phyloP scores from a whole-genome alignment of 2,113 vertebrate species.

The Leptodactylus fuscus region DNA sequence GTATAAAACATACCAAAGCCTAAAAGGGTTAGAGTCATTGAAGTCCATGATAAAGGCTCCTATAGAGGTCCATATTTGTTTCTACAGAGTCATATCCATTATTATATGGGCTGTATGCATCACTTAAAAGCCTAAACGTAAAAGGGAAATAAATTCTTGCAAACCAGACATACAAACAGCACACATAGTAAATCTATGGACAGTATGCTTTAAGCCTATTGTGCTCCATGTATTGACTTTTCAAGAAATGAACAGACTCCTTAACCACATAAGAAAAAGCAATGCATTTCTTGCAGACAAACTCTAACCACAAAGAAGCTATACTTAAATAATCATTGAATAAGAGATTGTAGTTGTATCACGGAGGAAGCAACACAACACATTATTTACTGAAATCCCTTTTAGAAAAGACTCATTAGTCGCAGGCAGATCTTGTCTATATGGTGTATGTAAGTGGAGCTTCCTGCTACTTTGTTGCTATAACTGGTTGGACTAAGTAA shows the following conservation, averaged over 20 bases:
- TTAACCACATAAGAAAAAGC: constrained; percentile 25
- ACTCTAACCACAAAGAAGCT: constrained; percentile 22
- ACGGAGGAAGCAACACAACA: neutral
- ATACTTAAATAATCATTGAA: constrained; percentile 24
- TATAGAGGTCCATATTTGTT: neutral
- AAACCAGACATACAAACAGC: neutral
- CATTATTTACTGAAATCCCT: constrained; percentile 20
- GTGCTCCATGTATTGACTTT: constrained; percentile 29
- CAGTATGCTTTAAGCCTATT: neutral
- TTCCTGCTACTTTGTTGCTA: neutral
- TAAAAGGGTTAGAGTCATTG: neutral
- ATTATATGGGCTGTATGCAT: neutral
- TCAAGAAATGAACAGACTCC: constrained; percentile 9
- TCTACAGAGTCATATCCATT: neutral
- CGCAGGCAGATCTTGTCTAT: neutral
- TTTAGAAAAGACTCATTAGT: neutral
- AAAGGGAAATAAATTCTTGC: neutral
- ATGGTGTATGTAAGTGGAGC: neutral
- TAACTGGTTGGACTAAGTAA: neutral
- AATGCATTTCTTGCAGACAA: constrained; percentile 8
- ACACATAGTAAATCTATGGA: neutral
- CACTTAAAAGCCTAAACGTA: constrained; percentile 19
- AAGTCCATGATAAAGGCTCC: neutral
- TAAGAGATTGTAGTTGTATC: neutral
- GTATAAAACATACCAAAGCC: neutral